Conservation (phyloP, 2,888 invertebrate genomes). For the Masnerella sp. region DNA sequence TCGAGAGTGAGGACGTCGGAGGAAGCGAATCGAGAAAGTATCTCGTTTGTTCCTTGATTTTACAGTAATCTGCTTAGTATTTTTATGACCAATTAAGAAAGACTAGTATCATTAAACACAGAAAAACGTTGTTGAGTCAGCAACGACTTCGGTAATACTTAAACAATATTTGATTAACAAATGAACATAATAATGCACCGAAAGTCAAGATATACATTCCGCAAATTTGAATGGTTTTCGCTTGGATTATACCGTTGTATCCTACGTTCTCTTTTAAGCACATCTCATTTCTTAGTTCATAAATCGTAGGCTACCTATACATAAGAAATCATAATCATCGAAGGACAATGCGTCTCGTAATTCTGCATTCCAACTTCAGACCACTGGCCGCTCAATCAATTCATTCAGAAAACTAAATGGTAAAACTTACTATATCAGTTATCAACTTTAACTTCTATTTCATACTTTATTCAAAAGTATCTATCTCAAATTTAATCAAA, state of each 20-base stretch:
- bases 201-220: no score
- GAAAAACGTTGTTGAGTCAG: no score
- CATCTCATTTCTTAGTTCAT: constrained; percentile 28
- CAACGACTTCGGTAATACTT: no score
- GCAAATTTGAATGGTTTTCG: no score
- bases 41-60: constrained; percentile 29
- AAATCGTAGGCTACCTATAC: constrained; percentile 39
- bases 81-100: no score
- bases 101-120: neutral
- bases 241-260: no score
- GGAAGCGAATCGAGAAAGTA: constrained; percentile 50
- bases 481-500: no score
- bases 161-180: no score
- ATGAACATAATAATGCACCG: no score
- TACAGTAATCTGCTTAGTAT: constrained; percentile 1
- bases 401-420: constrained; percentile 3
- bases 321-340: constrained; percentile 36
- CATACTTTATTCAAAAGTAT: no score
- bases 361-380: constrained; percentile 15
- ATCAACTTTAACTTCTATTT: no score
- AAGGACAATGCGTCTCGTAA: constrained; percentile 25
- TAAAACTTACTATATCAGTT: no score
- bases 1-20: constrained; percentile 41
- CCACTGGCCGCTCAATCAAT: neutral
- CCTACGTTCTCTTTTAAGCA: constrained; percentile 27